phyloP scores from a whole-genome alignment of 2,797 vertebrate species.

The Bucorvus abyssinicus region DNA sequence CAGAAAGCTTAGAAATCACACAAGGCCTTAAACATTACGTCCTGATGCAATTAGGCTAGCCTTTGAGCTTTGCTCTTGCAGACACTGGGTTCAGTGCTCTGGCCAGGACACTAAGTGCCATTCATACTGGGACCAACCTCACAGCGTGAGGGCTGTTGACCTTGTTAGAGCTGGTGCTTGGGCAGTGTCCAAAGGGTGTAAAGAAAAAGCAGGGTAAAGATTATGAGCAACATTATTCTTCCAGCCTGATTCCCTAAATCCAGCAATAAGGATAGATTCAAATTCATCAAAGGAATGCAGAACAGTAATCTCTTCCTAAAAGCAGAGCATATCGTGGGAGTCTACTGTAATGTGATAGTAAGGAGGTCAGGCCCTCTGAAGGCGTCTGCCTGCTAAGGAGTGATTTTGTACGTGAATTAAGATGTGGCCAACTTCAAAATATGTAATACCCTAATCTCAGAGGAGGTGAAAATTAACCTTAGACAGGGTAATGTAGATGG shows the following conservation, averaged over 20 bases:
- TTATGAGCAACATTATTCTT: background rate
- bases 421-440: background rate
- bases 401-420: background rate
- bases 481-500: no score
- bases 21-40: conserved; percentile 4
- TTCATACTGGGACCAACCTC: background rate
- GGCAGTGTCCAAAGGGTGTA: background rate
- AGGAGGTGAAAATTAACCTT: background rate
- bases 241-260: background rate
- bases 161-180: background rate
- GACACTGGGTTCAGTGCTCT: background rate
- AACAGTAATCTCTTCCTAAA: background rate
- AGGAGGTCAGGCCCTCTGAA: background rate
- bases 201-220: background rate
- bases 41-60: conserved; percentile 43
- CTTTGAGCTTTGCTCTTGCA: conserved; percentile 34
- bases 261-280: no score
- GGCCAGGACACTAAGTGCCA: background rate
- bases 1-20: conserved; percentile 27
- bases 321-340: background rate
- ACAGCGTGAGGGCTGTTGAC: background rate
- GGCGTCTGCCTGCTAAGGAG: background rate
- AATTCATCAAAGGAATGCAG: background rate
- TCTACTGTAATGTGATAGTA: rapidly evolving
- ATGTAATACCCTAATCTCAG: background rate